These are phyloP conservation scores for Kuschelorhynchus macadamiae DNA, from an alignment of 2,888 invertebrate species.

Conservation along the genomic window DNA sequence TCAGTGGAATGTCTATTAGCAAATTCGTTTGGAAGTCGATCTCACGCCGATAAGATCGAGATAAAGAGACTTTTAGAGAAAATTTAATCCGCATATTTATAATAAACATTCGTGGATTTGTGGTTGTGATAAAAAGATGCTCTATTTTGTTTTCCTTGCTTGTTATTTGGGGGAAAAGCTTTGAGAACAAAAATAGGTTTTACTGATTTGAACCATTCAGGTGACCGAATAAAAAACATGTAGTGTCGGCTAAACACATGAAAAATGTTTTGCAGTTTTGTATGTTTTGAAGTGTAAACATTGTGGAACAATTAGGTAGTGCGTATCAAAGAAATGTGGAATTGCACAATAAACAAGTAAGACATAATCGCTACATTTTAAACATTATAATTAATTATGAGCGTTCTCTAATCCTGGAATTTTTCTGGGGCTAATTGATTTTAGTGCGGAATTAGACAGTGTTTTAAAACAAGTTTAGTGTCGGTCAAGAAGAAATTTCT, in stretches of 20 bases:
- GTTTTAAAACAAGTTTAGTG: constrained; percentile 31
- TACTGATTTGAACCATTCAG: constrained; percentile 29
- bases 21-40: too few relatives aligned
- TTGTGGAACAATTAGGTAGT: constrained; percentile 21
- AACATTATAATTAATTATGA: constrained; percentile 31
- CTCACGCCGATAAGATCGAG: too few relatives aligned
- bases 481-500: constrained; percentile 35
- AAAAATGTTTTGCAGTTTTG: constrained; percentile 29
- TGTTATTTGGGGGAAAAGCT: constrained; percentile 26
- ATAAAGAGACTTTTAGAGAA: not conserved
- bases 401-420: not conserved
- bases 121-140: constrained; percentile 21
- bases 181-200: constrained; percentile 32
- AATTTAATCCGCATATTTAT: not conserved
- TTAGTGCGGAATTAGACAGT: constrained; percentile 31
- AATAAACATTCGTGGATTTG: constrained; percentile 7
- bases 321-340: constrained; percentile 25
- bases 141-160: constrained; percentile 32
- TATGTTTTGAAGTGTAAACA: constrained; percentile 28
- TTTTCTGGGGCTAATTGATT: constrained; percentile 8
- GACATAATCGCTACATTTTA: constrained; percentile 34
- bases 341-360: constrained; percentile 30
- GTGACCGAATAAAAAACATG: constrained; percentile 8
- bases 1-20: too few relatives aligned
- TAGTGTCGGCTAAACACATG: constrained; percentile 31